Evolutionary conservation across 1,140 invertebrate species (phyloP), one percentile per base, ranked within the genome.

Genomic region (Acyrthosiphon pisum): DNA sequence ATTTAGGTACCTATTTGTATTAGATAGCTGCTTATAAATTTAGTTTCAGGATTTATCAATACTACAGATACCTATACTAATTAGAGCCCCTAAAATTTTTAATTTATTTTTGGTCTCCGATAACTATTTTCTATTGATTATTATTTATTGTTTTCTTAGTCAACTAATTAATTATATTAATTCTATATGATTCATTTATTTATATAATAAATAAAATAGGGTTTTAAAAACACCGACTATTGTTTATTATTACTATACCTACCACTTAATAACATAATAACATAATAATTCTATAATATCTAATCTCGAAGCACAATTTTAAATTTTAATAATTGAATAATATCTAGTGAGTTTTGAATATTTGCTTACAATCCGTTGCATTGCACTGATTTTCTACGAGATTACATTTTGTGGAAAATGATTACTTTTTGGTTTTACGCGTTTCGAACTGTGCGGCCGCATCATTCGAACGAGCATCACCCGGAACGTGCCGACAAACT

Each of bases 371-470:
- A 68, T 68, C 60, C 60, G 60, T 89, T 53, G 30, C 26, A 53
- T 30, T 26, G 41, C 37, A 90, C 30, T 44, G 41, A 23, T 56
- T 68, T 90, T 46, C 37, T 68, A 20, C 35, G 53, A 90, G n/a
- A 76, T 76, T 76, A 76, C 30, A 76, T 76, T 35, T 76, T 76
- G n/a, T n/a, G 30, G 30, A 76, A 60, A 68, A 90, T 90, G 50
- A 90, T 90, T 90, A 90, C 88, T 56, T 90, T 90, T 90, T 86
- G 84, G 88, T 90, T 90, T 90, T 56, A 56, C 46, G 35, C 14
- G 20, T 37, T 37, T 9, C n/a, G 30, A 90, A 56, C 89, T 41
- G 1, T 88, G 14, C 53, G 89, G 37, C 8, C 7, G 23, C 14
- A 37, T 60, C 20, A 60, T 56, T 6, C 41, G 26, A 14, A 35